Percentiles rank a stretch among this genome's conserved stretches.
phyloP scores from a whole-genome alignment of 2,888 invertebrate species.

The Drosophila borborema region DNA sequence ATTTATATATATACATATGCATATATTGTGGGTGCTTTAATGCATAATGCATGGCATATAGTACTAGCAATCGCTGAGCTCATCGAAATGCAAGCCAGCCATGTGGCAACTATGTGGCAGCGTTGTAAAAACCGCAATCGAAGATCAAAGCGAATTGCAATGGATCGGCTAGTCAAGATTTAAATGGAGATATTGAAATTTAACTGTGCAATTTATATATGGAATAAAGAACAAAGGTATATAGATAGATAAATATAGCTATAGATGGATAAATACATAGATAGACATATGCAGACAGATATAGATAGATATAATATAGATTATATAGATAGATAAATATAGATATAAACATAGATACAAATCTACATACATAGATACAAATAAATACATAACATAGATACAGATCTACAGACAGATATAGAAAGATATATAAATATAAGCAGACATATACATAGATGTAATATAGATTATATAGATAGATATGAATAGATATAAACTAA shows the following conservation, averaged over 20 bases:
- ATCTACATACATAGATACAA: background rate
- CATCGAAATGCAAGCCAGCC: slow-evolving; percentile 48
- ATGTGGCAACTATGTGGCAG: background rate
- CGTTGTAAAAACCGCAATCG: slow-evolving; percentile 15
- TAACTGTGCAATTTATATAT: background rate
- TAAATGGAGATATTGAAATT: background rate
- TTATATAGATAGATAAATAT: too few species aligned
- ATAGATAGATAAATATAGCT: background rate
- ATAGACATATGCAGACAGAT: background rate
- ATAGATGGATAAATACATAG: background rate
- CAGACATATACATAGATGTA: background rate
- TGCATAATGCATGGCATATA: slow-evolving; percentile 69
- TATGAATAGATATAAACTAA: too few species aligned
- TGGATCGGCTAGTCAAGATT: background rate
- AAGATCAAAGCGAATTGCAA: slow-evolving; percentile 13
- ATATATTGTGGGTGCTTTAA: slow-evolving; percentile 45
- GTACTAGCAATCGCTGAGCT: slow-evolving; percentile 24
- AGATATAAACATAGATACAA: too few species aligned
- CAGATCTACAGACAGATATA: too few species aligned
- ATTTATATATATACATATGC: background rate
- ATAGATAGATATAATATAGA: background rate
- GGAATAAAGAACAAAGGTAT: background rate
- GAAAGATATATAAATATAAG: too few species aligned
- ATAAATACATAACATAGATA: too few species aligned
- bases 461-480: too few species aligned